Percentiles rank a stretch among this genome's conserved stretches.
Evolutionary conservation across 2,888 invertebrate species (phyloP).

Genomic region (Aphodius granarius): DNA sequence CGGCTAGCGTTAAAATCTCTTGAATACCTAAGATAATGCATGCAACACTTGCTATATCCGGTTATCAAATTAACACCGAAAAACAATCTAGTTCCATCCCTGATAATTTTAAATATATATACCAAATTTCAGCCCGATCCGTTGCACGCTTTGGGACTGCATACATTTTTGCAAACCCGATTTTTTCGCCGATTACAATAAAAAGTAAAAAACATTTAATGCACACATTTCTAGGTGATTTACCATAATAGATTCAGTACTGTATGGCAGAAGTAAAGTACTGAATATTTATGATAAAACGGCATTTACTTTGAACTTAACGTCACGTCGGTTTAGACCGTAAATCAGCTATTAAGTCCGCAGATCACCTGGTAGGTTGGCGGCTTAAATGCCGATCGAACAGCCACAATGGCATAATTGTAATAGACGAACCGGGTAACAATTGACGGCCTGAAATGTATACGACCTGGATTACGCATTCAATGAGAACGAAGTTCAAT

Average conservation of each 20-base stretch:
- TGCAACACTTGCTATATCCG: too few relatives aligned
- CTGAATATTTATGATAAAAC: background rate
- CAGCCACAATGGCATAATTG: conserved; percentile 19
- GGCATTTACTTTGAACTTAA: background rate
- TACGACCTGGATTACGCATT: conserved; percentile 39
- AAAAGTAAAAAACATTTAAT: background rate
- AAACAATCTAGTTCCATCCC: too few relatives aligned
- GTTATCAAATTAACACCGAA: too few relatives aligned
- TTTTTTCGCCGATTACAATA: too few relatives aligned
- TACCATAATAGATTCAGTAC: background rate
- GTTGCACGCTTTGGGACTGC: too few relatives aligned
- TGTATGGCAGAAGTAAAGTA: background rate
- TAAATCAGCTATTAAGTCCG: background rate
- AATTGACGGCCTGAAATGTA: conserved; percentile 37
- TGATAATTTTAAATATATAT: too few relatives aligned
- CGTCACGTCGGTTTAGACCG: background rate
- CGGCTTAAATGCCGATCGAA: conserved; percentile 8
- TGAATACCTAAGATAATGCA: too few relatives aligned
- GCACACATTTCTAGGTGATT: background rate
- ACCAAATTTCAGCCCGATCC: too few relatives aligned
- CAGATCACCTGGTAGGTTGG: background rate
- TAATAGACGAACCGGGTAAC: conserved; percentile 21
- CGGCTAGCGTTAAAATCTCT: too few relatives aligned
- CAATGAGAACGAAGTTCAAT: conserved; percentile 41
- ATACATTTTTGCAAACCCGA: too few relatives aligned